Evolutionary conservation across 2,888 invertebrate species (phyloP).

Genomic region (Craniophora ligustri): DNA sequence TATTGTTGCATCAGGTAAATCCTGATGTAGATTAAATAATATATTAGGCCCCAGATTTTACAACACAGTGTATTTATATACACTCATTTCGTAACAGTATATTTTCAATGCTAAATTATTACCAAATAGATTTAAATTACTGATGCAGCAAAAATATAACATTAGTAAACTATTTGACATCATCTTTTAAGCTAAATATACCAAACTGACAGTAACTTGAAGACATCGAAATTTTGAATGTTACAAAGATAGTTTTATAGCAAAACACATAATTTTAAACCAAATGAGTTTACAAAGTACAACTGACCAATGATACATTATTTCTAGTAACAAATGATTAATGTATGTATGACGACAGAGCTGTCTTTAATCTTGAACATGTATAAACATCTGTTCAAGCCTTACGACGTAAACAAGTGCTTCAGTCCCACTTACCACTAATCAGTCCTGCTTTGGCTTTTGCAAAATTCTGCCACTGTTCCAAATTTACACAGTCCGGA

Average conservation of each 20-base stretch:
- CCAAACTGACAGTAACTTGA: conserved; percentile 5
- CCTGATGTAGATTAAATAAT: no score
- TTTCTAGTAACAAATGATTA: conserved; percentile 11
- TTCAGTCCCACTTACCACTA: conserved; percentile 81
- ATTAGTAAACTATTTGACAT: neutral
- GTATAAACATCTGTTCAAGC: conserved; percentile 15
- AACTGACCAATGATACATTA: conserved; percentile 4
- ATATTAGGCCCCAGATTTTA: no score
- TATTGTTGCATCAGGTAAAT: no score
- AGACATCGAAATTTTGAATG: neutral
- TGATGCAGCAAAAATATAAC: neutral
- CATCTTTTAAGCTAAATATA: neutral
- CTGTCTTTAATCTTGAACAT: no score
- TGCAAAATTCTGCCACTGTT: conserved; percentile 90
- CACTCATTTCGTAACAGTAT: no score
- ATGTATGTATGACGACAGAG: conserved; percentile 12
- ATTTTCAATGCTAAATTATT: no score
- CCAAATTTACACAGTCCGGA: conserved; percentile 78
- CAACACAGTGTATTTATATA: no score
- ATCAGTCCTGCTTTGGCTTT: conserved; percentile 91
- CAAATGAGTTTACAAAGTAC: neutral
- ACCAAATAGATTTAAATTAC: neutral
- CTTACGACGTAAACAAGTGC: conserved; percentile 33
- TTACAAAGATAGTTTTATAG: neutral
- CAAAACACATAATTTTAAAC: neutral